These are phyloP conservation scores for Bombus turneri DNA, from an alignment of 1,140 invertebrate genomes.

Conservation along the genomic window DNA sequence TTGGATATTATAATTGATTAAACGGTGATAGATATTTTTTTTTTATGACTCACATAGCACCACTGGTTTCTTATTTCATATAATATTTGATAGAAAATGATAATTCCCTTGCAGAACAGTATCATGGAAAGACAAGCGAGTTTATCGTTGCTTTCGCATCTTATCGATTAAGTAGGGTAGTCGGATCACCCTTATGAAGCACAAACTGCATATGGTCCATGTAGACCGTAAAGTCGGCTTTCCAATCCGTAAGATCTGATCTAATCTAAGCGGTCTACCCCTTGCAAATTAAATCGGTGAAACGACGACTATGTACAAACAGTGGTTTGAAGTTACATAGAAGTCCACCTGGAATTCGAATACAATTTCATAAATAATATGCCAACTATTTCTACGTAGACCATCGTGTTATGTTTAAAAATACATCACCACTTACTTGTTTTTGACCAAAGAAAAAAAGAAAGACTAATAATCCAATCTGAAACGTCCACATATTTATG, in stretches of 20 bases:
- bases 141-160: constrained; percentile 18
- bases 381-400: background rate
- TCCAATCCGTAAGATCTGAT: constrained; percentile 61
- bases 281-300: constrained; percentile 65
- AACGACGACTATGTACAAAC: constrained; percentile 56
- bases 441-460: too few relatives aligned
- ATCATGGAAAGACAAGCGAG: background rate
- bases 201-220: constrained; percentile 64
- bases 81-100: background rate
- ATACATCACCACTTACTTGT: too few relatives aligned
- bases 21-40: too few relatives aligned
- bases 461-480: too few relatives aligned
- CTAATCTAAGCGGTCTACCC: constrained; percentile 68
- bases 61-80: background rate
- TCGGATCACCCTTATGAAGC: constrained; percentile 45
- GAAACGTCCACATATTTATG: too few relatives aligned
- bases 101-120: background rate
- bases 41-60: background rate
- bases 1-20: too few relatives aligned
- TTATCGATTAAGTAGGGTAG: constrained; percentile 31
- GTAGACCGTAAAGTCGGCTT: constrained; percentile 40
- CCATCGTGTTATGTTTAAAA: too few relatives aligned
- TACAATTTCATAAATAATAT: background rate
- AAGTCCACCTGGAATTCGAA: constrained; percentile 57
- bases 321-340: constrained; percentile 66